Base-by-base conservation (phyloP, 2,797 vertebrate genomes). In the Acrossocheilus wenchowensis region DNA sequence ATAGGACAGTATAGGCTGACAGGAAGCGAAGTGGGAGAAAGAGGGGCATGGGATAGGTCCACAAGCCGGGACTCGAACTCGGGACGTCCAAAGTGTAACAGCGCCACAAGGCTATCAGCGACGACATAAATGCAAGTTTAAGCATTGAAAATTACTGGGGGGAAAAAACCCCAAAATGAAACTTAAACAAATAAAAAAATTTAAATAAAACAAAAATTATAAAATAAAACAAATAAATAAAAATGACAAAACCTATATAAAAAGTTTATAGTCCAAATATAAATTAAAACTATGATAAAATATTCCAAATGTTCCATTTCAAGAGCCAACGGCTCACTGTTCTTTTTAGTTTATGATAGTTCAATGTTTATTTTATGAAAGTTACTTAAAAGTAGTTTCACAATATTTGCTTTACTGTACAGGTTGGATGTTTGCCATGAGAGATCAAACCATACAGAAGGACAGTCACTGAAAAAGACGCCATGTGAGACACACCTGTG, bases 401-500 rank as follows among this genome's bases (percentile, higher is more conserved):
- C 48, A 14, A 48, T 36, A 48, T 84, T 75, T 52, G n/a, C 69
- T 83, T 43, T 73, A 77, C 23, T 68, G 30, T 84, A 68, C 21
- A 26, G 66, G 12, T 48, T 75, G 41, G 43, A 75, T 7, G 43
- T 43, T 36, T 36, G 57, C 43, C 72, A 75, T 34, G 21, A 83
- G 8, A 83, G 26, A 74, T 74, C 71, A 74, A 64, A 83, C 71
- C 30, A 68, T 54, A 78, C 23, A 66, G 30, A 52, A 72, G 39
- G 34, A n/a, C 23, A 48, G 64, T 71, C 19, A 64, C 19, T 50
- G 43, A 78, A 66, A 81, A 45, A 60, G 62, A 84, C 43, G 21
- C 14, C 68, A 50, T 39, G 26, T 26, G 78, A 73, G 14, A 26
- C 43, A 21, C 78, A 86, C 77, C 78, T 81, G 75, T 79, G 78